Percentiles rank a stretch among this genome's conserved stretches.
Conservation (phyloP, 2,113 vertebrate species). For the Forbesichthys papilliferus region DNA sequence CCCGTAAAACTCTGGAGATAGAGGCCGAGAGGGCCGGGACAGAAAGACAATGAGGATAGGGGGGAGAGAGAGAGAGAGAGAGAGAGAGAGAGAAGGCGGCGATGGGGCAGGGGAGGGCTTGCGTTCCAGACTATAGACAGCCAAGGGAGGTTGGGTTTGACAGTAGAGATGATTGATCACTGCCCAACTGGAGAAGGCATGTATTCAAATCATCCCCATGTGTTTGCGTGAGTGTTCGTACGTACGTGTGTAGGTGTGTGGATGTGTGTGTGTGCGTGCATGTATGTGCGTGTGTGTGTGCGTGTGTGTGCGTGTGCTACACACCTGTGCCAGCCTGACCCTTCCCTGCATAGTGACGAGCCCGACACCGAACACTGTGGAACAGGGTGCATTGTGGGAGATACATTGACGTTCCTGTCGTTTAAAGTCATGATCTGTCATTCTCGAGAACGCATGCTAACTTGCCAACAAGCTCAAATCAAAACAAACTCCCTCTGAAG, state of each 20-base stretch:
- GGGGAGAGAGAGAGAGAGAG: background rate
- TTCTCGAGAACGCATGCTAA: too few relatives aligned
- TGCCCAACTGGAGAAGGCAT: slow-evolving; percentile 59
- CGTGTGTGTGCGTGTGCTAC: too few relatives aligned
- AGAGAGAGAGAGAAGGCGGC: slow-evolving; percentile 15
- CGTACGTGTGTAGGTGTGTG: too few relatives aligned
- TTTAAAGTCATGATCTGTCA: background rate
- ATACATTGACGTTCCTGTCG: background rate
- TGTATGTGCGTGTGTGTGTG: background rate
- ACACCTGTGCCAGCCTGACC: too few relatives aligned
- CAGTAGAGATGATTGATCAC: slow-evolving; percentile 68
- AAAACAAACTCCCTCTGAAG: too few relatives aligned
- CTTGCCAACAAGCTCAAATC: too few relatives aligned
- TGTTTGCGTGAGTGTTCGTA: slow-evolving; percentile 3
- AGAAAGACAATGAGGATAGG: background rate
- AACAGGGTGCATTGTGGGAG: background rate
- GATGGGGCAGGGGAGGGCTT: background rate
- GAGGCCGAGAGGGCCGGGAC: slow-evolving; percentile 16
- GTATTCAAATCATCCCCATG: slow-evolving; percentile 68
- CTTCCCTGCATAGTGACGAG: slow-evolving; percentile 4
- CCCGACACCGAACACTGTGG: background rate
- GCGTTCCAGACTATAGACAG: too few relatives aligned
- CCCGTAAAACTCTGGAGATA: background rate
- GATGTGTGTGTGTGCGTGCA: background rate
- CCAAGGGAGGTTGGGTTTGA: slow-evolving; percentile 25